phyloP scores from a whole-genome alignment of 2,797 vertebrate genomes.

The Peromyscus melanophrys region DNA sequence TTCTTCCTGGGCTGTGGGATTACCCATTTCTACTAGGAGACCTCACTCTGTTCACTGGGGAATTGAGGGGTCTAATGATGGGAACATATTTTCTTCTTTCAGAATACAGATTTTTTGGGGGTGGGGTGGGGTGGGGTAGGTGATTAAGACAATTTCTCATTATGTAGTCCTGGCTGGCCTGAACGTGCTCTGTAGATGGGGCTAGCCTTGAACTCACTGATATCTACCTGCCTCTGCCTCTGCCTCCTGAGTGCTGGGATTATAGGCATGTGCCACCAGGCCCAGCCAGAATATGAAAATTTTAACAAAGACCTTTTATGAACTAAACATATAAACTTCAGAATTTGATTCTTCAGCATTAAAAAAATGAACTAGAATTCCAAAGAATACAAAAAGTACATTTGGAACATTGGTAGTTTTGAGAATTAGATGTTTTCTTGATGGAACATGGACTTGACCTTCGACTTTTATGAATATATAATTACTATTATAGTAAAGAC shows the following conservation, averaged over 20 bases:
- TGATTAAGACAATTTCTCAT: neutral
- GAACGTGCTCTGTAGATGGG: neutral
- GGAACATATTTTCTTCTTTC: neutral
- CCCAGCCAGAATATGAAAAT: neutral
- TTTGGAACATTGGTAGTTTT: neutral
- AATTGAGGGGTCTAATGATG: neutral
- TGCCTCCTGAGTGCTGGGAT: neutral
- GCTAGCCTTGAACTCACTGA: neutral
- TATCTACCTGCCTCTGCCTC: neutral
- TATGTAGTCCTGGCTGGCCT: neutral
- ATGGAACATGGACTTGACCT: neutral
- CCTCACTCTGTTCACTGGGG: neutral
- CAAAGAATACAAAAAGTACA: neutral
- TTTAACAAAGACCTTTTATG: neutral
- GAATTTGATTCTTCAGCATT: neutral
- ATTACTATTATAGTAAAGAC: neutral
- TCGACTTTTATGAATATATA: neutral
- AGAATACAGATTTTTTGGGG: neutral
- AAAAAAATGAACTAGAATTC: neutral
- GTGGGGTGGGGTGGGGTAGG: no score
- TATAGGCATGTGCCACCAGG: neutral
- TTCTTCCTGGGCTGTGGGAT: neutral
- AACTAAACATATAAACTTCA: neutral
- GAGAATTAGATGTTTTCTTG: neutral
- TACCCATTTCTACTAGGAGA: neutral